Conservation (phyloP, 2,113 vertebrate species). For the Ptychochromis oligacanthus region DNA sequence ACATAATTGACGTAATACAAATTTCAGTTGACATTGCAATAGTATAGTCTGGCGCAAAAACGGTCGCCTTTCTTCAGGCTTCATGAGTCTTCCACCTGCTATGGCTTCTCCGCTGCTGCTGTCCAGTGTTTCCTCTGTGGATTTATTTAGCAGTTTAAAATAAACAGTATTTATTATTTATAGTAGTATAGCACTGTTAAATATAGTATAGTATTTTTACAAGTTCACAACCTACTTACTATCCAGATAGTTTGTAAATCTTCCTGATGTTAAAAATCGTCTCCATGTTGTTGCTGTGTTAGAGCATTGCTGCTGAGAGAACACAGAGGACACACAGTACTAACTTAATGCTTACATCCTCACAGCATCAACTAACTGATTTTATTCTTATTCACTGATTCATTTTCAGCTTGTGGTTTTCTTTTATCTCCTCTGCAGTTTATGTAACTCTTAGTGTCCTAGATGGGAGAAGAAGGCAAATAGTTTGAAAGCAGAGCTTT, state of each 20-base stretch:
- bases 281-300: not conserved
- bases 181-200: too few species aligned
- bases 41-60: not conserved
- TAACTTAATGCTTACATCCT: conserved; percentile 25
- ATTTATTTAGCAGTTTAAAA: too few species aligned
- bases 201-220: too few species aligned
- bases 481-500: not conserved
- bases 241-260: not conserved
- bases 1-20: not conserved
- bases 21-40: not conserved
- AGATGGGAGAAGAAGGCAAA: not conserved
- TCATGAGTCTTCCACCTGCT: not conserved
- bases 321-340: conserved; percentile 1
- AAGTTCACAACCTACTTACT: too few species aligned
- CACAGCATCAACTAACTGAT: conserved; percentile 16
- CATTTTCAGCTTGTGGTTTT: not conserved
- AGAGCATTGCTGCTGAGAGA: not conserved
- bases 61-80: not conserved
- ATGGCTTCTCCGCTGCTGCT: not conserved
- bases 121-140: conserved; percentile 23
- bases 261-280: too few species aligned
- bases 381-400: conserved; percentile 11
- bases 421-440: not conserved
- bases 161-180: too few species aligned
- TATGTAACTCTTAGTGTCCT: not conserved